Evolutionary conservation across 1,140 invertebrate genomes (phyloP).

Genomic region (Paralvinella palmiformis): DNA sequence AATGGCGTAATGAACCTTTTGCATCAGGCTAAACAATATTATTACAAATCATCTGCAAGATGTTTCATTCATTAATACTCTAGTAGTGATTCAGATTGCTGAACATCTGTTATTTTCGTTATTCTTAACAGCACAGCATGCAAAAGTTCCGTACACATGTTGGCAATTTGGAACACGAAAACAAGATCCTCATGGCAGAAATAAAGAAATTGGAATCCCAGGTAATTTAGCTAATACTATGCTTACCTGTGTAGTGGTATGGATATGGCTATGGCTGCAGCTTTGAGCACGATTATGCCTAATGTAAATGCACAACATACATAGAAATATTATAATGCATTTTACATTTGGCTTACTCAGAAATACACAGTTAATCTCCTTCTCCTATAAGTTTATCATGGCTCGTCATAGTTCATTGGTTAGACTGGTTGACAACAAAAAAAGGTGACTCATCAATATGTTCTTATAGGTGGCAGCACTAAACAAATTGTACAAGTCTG

Average conservation of each 20-base stretch:
- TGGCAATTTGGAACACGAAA: constrained; percentile 65
- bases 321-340: too few species aligned
- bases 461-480: too few species aligned
- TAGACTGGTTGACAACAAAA: too few species aligned
- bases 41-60: background rate
- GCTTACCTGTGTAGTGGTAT: too few species aligned
- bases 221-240: constrained; percentile 40
- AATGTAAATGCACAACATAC: background rate
- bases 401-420: too few species aligned
- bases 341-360: too few species aligned
- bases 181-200: constrained; percentile 65
- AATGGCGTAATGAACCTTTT: background rate
- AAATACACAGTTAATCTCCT: too few species aligned
- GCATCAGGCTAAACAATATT: constrained; percentile 10
- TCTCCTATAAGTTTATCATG: too few species aligned
- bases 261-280: too few species aligned
- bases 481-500: too few species aligned
- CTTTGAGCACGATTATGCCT: too few species aligned
- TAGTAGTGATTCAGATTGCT: background rate
- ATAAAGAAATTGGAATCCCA: constrained; percentile 57
- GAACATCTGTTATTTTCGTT: constrained; percentile 10
- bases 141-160: constrained; percentile 68
- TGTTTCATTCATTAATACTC: background rate
- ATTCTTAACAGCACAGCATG: constrained; percentile 53
- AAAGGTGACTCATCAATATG: too few species aligned